Evolutionary conservation across 2,797 vertebrate genomes (phyloP).

Genomic region (Avahi laniger): DNA sequence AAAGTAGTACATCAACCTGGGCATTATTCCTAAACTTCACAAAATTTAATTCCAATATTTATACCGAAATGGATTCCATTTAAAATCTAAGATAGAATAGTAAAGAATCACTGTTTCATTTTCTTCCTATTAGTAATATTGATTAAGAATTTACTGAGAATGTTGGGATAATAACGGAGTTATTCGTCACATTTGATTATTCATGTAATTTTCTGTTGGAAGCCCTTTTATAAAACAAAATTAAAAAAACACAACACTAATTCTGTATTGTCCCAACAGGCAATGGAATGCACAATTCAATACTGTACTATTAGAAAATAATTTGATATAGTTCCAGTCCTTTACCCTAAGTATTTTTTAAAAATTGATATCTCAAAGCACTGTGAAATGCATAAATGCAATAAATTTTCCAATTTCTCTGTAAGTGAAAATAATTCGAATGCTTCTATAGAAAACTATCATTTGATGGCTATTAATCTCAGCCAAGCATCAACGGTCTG

Average conservation of each 20-base stretch:
- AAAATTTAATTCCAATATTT: not conserved
- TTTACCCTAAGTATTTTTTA: not conserved
- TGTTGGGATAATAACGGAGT: not conserved
- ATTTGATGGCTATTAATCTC: not conserved
- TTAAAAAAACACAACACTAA: not conserved
- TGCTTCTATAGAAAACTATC: not conserved
- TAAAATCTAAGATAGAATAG: not conserved
- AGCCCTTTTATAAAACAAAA: not conserved
- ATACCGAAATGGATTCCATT: not conserved
- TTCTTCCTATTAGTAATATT: not conserved
- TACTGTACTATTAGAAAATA: not conserved
- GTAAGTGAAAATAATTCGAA: not conserved
- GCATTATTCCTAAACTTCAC: not conserved
- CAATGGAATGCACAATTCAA: not conserved
- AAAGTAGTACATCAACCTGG: not conserved
- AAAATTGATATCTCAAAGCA: not conserved
- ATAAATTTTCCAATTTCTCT: constrained; percentile 13
- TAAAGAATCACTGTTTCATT: not conserved
- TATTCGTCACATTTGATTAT: not conserved
- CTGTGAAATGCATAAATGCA: not conserved
- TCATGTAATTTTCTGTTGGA: not conserved
- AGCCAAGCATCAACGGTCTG: not conserved
- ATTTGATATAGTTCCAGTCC: not conserved
- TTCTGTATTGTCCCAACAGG: not conserved
- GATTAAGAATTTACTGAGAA: not conserved